Percentiles rank a stretch among this genome's conserved stretches.
Conservation (phyloP, 2,113 vertebrate species). For the Mellivora capensis region DNA sequence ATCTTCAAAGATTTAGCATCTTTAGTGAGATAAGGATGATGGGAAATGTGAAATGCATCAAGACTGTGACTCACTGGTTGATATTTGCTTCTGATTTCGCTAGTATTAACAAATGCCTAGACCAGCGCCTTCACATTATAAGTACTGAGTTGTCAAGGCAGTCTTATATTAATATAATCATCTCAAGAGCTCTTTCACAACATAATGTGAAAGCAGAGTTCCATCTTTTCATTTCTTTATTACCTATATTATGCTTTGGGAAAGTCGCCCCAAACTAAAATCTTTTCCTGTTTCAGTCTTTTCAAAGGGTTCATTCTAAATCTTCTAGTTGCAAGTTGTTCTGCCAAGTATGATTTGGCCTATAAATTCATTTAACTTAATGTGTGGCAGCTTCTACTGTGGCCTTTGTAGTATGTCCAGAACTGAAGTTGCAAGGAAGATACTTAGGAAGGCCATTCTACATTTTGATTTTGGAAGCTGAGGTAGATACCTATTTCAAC, state of each 20-base stretch:
- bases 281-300: not conserved
- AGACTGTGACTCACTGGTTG: not conserved
- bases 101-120: not conserved
- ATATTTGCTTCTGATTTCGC: not conserved
- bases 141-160: not conserved
- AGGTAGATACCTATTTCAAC: not conserved
- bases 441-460: not conserved
- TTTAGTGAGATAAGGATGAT: not conserved
- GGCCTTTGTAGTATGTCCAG: not conserved
- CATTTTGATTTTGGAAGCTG: slow-evolving; percentile 30
- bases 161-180: not conserved
- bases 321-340: not conserved
- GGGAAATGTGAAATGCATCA: not conserved
- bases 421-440: not conserved
- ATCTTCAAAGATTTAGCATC: not conserved
- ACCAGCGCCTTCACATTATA: not conserved
- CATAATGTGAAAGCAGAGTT: not conserved
- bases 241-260: not conserved
- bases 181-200: not conserved
- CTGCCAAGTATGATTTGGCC: not conserved
- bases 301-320: not conserved
- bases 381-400: not conserved
- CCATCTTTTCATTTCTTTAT: slow-evolving; percentile 26
- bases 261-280: not conserved
- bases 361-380: not conserved